Evolutionary conservation across 2,888 invertebrate species (phyloP), one percentile per base, ranked within the genome.

Genomic region (Melitaea athalia): DNA sequence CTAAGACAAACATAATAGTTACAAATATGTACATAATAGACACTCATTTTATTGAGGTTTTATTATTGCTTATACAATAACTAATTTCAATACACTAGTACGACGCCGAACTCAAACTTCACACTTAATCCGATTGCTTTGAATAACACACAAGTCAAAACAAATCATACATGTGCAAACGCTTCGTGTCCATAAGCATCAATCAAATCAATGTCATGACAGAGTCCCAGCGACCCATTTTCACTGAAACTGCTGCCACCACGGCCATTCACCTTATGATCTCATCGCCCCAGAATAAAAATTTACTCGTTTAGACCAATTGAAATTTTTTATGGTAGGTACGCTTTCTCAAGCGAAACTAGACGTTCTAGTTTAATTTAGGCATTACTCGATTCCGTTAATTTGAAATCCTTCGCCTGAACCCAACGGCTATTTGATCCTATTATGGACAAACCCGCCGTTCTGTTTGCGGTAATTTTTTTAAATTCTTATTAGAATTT

Each of bases 191-290:
- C 70, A 64, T 47, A 72, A 64, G 55, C 69, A 76, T 75, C 76
- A 74, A 77, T 77, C 76, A 76, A 75, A 84, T 85, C 87, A 89
- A 87, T 89, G 88, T 87, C 89, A 88, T 82, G 82, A 81, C 78
- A 78, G 78, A 85, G 85, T 85, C 85, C 85, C 83, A 83, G 75
- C 85, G 88, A 86, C 89, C 91, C 78, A 88, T 86, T 86, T 89
- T 75, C 77, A 74, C 74, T 74, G 78, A 82, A 79, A 77, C 75
- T 77, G 79, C 75, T 78, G 77, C 68, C 75, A 73, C 78, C 79
- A 79, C 86, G 90, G 89, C 81, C 91, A 77, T 91, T 91, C 91
- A 91, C 89, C 91, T 82, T 84, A 84, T 92, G 91, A 92, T 88
- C 86, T 91, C 91, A 92, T 87, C 88, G 89, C 76, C 84, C 87